phyloP scores from a whole-genome alignment of 2,113 vertebrate genomes.

The Chrysochloris asiatica region DNA sequence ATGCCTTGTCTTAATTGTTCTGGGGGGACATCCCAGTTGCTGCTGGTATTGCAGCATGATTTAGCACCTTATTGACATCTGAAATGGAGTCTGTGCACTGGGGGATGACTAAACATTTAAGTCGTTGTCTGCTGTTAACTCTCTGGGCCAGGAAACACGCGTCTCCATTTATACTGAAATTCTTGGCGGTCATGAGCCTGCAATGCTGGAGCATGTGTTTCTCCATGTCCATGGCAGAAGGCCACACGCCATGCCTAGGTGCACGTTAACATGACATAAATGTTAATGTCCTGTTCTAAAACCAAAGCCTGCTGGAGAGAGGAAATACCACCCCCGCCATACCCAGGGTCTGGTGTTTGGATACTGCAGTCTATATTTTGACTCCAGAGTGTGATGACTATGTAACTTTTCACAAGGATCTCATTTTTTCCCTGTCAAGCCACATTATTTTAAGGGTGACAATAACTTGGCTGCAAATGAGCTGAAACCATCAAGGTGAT shows the following conservation, averaged over 20 bases:
- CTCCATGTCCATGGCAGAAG: conserved; percentile 71
- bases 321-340: conserved; percentile 77
- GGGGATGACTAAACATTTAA: conserved; percentile 78
- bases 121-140: conserved; percentile 79
- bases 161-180: conserved; percentile 78
- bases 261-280: conserved; percentile 75
- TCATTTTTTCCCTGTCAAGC: conserved; percentile 83
- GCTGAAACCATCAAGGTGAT: conserved; percentile 89
- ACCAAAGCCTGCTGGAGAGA: conserved; percentile 71
- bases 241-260: conserved; percentile 67
- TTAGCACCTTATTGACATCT: conserved; percentile 77
- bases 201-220: too few relatives aligned
- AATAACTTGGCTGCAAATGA: conserved; percentile 90
- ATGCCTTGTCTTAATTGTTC: conserved; percentile 8
- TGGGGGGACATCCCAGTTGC: conserved; percentile 54
- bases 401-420: conserved; percentile 85
- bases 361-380: conserved; percentile 84
- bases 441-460: conserved; percentile 89
- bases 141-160: conserved; percentile 69
- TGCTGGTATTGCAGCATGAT: conserved; percentile 64
- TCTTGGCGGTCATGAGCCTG: too few relatives aligned
- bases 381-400: conserved; percentile 83
- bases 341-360: conserved; percentile 77
- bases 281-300: conserved; percentile 75
- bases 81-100: conserved; percentile 66